Percentiles rank a stretch among this genome's conserved stretches.
These are phyloP conservation scores for Drosophila nebulosa DNA, from an alignment of 1,140 invertebrate genomes.

Conservation along the genomic window DNA sequence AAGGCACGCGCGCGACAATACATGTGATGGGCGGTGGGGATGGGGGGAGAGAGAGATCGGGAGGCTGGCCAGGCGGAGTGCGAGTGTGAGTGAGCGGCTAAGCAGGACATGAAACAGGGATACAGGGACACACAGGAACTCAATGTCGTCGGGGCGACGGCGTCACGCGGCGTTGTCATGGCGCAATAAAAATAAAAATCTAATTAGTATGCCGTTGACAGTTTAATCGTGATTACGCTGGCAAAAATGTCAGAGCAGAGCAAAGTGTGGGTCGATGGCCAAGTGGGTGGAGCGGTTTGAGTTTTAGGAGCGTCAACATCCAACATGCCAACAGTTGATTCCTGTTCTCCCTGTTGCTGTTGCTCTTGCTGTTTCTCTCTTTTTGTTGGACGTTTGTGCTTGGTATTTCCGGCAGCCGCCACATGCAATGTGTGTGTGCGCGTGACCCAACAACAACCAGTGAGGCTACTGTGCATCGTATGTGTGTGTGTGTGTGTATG, in stretches of 20 bases:
- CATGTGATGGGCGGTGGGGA: not conserved
- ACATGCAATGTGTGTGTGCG: constrained; percentile 48
- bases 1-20: constrained; percentile 45
- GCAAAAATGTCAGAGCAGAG: constrained; percentile 63
- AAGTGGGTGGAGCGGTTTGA: not conserved
- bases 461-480: constrained; percentile 7
- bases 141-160: constrained; percentile 40
- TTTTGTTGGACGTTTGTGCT: constrained; percentile 56
- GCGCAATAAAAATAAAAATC: constrained; percentile 80
- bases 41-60: not conserved
- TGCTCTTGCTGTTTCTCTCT: constrained; percentile 26
- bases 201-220: constrained; percentile 80
- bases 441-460: constrained; percentile 57
- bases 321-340: constrained; percentile 80
- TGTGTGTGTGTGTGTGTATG: constrained; percentile 19
- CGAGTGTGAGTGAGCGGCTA: constrained; percentile 18
- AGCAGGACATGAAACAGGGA: constrained; percentile 19
- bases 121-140: constrained; percentile 7
- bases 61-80: constrained; percentile 11
- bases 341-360: constrained; percentile 34
- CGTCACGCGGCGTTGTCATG: constrained; percentile 75
- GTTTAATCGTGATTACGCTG: constrained; percentile 80
- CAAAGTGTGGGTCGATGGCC: constrained; percentile 19
- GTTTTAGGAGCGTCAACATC: constrained; percentile 44
- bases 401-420: constrained; percentile 71